Conservation (phyloP, 2,797 vertebrate species). For the Pristis pectinata region DNA sequence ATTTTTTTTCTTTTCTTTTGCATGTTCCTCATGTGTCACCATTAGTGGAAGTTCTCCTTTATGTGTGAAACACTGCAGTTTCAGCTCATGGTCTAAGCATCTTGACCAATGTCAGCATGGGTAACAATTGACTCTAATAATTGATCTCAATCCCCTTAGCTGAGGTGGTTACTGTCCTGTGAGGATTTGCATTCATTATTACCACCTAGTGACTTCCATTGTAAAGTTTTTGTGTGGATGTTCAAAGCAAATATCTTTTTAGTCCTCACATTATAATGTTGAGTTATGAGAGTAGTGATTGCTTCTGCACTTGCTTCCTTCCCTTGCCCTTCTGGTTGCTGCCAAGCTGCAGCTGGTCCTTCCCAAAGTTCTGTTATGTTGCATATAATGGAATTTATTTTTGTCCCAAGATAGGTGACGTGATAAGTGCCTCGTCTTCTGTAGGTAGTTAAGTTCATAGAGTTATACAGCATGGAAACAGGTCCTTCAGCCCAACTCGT, state of each 20-base stretch:
- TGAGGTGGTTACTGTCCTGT: background rate
- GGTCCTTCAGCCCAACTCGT: too few relatives aligned
- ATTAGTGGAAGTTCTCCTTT: background rate
- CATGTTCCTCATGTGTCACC: background rate
- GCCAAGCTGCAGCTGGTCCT: too few relatives aligned
- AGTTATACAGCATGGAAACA: too few relatives aligned
- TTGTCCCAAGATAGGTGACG: too few relatives aligned
- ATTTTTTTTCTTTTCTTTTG: background rate
- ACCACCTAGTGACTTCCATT: background rate
- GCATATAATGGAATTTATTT: too few relatives aligned
- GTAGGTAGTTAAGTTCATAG: too few relatives aligned
- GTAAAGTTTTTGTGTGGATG: background rate
- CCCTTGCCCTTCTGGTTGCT: background rate
- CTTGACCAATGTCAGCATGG: background rate
- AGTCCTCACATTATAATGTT: too few relatives aligned
- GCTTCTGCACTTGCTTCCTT: background rate
- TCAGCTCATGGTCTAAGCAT: background rate
- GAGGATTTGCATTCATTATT: background rate
- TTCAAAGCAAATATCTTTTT: background rate
- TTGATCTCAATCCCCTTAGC: background rate
- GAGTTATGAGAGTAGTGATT: background rate
- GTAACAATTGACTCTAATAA: background rate
- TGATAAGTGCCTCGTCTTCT: too few relatives aligned
- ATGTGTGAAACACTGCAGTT: background rate
- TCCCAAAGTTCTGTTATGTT: too few relatives aligned